phyloP scores from a whole-genome alignment of 2,888 invertebrate genomes.

The Pinctada fucata region DNA sequence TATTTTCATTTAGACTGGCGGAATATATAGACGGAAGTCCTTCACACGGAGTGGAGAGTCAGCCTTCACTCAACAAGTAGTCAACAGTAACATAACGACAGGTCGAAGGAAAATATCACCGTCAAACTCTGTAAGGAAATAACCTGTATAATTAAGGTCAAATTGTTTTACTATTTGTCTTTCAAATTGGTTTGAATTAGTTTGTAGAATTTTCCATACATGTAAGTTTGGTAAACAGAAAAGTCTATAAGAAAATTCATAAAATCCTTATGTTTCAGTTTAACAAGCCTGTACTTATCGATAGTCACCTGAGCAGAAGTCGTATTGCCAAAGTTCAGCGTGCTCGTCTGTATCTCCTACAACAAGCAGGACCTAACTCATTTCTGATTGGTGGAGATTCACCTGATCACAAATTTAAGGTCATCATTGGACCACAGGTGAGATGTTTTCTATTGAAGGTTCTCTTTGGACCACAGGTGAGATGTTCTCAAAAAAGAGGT shows the following conservation, averaged over 20 bases:
- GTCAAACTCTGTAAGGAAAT: conserved; percentile 66
- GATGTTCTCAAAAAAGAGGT: too few relatives aligned
- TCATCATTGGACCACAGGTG: conserved; percentile 78
- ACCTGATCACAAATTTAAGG: conserved; percentile 77
- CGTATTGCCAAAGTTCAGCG: conserved; percentile 74
- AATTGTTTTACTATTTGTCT: too few relatives aligned
- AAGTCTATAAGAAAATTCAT: too few relatives aligned
- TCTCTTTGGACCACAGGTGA: conserved; percentile 78
- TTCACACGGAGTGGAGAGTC: conserved; percentile 59
- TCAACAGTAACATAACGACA: conserved; percentile 56
- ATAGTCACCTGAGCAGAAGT: conserved; percentile 64
- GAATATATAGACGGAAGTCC: conserved; percentile 50
- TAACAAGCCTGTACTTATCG: conserved; percentile 42
- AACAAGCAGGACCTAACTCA: conserved; percentile 78
- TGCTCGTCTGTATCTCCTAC: conserved; percentile 77
- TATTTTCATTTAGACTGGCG: conserved; percentile 49
- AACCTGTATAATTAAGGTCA: too few relatives aligned
- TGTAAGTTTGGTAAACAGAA: too few relatives aligned
- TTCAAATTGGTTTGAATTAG: too few relatives aligned
- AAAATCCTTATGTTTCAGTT: too few relatives aligned
- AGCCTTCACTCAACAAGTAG: conserved; percentile 73
- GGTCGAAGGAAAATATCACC: conserved; percentile 45
- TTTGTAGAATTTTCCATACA: too few relatives aligned
- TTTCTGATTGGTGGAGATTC: conserved; percentile 78
- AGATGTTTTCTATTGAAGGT: conserved; percentile 78